phyloP scores from a whole-genome alignment of 1,140 invertebrate species.

The Chlorops oryzae region DNA sequence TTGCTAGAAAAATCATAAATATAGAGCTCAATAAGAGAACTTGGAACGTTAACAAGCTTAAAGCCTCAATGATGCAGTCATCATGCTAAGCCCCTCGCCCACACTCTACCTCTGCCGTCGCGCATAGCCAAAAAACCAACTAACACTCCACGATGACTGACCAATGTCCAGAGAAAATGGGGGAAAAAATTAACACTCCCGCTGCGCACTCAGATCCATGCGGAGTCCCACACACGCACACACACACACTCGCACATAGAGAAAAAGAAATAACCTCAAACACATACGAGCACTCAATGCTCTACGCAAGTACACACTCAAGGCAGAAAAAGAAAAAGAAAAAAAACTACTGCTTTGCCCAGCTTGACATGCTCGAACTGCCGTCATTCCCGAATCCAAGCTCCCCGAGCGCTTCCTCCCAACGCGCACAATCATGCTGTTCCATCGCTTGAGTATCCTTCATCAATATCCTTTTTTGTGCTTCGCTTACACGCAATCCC shows the following conservation, averaged over 20 bases:
- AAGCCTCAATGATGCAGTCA: constrained; percentile 43
- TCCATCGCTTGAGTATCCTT: constrained; percentile 38
- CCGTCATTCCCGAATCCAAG: neutral
- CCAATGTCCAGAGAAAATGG: constrained; percentile 4
- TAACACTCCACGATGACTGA: neutral
- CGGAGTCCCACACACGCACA: constrained; percentile 20
- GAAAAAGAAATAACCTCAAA: constrained; percentile 8
- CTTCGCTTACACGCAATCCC: constrained; percentile 15
- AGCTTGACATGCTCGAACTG: neutral
- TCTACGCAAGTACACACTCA: constrained; percentile 14
- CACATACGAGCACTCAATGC: constrained; percentile 9
- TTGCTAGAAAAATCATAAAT: constrained; percentile 11
- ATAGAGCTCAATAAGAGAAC: constrained; percentile 3
- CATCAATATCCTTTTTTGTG: constrained; percentile 40
- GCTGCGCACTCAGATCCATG: constrained; percentile 15
- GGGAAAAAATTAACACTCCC: neutral
- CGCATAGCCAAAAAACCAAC: no score
- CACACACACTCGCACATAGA: neutral
- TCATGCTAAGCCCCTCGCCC: constrained; percentile 12
- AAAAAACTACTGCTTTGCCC: neutral
- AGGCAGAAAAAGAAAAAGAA: neutral
- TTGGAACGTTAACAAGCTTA: constrained; percentile 36
- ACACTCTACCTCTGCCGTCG: no score
- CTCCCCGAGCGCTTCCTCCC: neutral
- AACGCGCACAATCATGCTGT: neutral